Evolutionary conservation across 2,888 invertebrate species (phyloP), one percentile per base, ranked within the genome.

Genomic region (Polietes domitor): DNA sequence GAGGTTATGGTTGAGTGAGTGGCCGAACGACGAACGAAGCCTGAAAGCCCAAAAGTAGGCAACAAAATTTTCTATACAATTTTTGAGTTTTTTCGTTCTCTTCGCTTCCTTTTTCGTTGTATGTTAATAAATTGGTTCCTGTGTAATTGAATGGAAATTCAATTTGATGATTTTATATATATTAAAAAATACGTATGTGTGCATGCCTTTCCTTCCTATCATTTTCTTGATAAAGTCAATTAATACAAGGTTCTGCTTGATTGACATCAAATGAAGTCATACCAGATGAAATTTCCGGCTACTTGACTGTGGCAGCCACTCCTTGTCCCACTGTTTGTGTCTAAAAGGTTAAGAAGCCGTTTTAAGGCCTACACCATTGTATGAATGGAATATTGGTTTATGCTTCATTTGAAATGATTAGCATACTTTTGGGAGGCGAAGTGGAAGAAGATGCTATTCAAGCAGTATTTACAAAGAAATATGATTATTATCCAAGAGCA

Each of bases 121-220:
- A 55, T 43, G 63, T 65, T 55, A 78, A 73, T 41, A 78, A 73
- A 73, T 73, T 73, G 65, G 37, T 73, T 71, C 70, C 47, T 43
- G 70, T 50, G 37, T 80, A 80, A 80, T 75, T 58, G 70, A 74
- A 70, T 61, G 74, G 70, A 80, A 80, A 80, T 80, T 61, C n/a
- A 68, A 17, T 68, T 63, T 78, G 28, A 37, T 65, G 17, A 37
- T 58, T 24, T 58, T 37, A n/a, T 28, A 1, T 70, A 37, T 17
- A n/a, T 32, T 32, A 55, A 53, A 28, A 70, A 50, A 50, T 17
- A 26, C 26, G n/a, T n/a, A n/a, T n/a, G n/a, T n/a, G n/a, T n/a
- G n/a, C 10, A 37, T 47, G 24, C 7, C 32, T 65, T 65, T 41
- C 41, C 41, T 12, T 21, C 19, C n/a, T 37, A 7, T 3, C 9